These are phyloP conservation scores for Danio aesculapii DNA, from an alignment of 2,797 vertebrate species.

Conservation along the genomic window DNA sequence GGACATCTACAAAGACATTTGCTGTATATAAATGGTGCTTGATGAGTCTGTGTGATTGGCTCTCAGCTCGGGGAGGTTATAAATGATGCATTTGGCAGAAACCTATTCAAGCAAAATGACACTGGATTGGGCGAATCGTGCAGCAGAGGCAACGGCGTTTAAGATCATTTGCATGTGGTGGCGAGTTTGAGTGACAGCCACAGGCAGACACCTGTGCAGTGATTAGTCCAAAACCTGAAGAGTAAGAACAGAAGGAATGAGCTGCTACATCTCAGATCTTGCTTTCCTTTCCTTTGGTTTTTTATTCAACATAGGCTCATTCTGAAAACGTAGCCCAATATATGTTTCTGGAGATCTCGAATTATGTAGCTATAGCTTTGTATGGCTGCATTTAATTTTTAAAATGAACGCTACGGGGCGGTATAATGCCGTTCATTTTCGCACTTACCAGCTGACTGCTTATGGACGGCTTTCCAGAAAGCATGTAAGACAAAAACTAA, in stretches of 20 bases:
- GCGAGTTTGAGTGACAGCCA: constrained; percentile 54
- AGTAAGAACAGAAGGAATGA: constrained; percentile 36
- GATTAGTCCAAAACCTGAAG: constrained; percentile 53
- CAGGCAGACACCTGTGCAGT: constrained; percentile 55
- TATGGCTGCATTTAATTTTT: too few relatives aligned
- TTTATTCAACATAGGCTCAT: too few relatives aligned
- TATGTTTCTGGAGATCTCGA: too few relatives aligned
- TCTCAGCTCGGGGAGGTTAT: constrained; percentile 29
- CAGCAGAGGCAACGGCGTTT: constrained; percentile 33
- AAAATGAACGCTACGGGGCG: too few relatives aligned
- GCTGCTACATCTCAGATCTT: constrained; percentile 4
- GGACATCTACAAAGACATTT: constrained; percentile 42
- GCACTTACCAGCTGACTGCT: too few relatives aligned
- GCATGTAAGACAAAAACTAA: too few relatives aligned
- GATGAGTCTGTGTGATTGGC: constrained; percentile 29
- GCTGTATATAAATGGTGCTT: constrained; percentile 28
- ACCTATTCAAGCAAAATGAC: constrained; percentile 46
- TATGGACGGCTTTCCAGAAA: too few relatives aligned
- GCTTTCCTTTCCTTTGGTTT: background rate
- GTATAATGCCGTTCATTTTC: too few relatives aligned
- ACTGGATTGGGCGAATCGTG: constrained; percentile 47
- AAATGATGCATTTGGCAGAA: constrained; percentile 50
- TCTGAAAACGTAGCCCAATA: too few relatives aligned
- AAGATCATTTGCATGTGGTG: constrained; percentile 47
- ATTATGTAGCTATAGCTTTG: too few relatives aligned